Evolutionary conservation across 2,113 vertebrate species (phyloP).

Genomic region (Strix aluco): DNA sequence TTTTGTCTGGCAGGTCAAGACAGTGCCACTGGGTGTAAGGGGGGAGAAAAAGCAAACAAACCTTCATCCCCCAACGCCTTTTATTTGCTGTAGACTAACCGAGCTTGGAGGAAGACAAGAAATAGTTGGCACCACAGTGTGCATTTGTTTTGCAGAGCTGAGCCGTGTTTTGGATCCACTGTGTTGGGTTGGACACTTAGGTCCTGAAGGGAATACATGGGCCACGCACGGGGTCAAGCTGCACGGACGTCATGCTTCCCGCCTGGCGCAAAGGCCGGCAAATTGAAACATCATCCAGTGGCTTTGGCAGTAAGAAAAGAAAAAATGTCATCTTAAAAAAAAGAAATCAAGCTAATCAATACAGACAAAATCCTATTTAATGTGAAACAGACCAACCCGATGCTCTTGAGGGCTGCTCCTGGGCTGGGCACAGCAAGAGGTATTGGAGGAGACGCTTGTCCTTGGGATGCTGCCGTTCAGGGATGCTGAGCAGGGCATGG

Average conservation of each 20-base stretch:
- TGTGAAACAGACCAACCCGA: fast-evolving
- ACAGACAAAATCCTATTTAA: background rate
- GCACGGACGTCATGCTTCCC: background rate
- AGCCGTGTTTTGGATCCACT: background rate
- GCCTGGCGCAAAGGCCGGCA: fast-evolving
- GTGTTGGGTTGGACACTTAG: background rate
- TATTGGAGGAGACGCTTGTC: fast-evolving
- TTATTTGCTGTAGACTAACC: background rate
- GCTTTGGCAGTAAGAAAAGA: background rate
- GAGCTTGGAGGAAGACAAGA: background rate
- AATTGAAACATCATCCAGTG: background rate
- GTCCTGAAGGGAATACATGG: fast-evolving
- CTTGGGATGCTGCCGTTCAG: background rate
- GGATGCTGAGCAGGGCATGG: fast-evolving
- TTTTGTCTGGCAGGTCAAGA: background rate
- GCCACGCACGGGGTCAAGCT: background rate
- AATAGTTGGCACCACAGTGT: background rate
- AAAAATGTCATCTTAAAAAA: background rate
- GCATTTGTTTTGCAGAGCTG: background rate
- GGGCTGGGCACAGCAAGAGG: background rate
- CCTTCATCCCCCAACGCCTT: background rate
- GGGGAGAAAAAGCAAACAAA: background rate
- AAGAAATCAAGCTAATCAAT: background rate
- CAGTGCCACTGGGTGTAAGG: background rate
- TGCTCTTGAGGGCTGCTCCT: background rate